phyloP scores from a whole-genome alignment of 2,113 vertebrate species.

The Colinus virginianus region DNA sequence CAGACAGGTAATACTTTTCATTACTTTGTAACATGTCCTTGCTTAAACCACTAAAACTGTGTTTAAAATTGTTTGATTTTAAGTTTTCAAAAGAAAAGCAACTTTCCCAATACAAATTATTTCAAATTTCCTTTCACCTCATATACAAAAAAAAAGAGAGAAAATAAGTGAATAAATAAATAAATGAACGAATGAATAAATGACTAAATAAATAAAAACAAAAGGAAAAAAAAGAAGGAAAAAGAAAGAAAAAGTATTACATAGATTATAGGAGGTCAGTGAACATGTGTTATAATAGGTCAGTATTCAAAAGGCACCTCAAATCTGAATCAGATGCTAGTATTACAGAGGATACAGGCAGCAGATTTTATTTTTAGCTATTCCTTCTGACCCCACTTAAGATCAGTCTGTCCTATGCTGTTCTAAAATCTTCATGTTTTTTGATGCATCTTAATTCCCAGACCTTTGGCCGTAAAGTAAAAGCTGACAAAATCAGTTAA shows the following conservation, averaged over 20 bases:
- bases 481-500: constrained; percentile 66
- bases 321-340: background rate
- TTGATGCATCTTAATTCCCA: constrained; percentile 31
- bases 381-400: constrained; percentile 25
- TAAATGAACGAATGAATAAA: background rate
- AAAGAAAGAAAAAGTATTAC: background rate
- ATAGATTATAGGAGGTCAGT: background rate
- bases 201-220: too few species aligned
- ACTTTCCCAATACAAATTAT: background rate
- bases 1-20: background rate
- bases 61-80: background rate
- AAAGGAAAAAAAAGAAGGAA: accelerated
- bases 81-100: background rate
- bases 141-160: background rate
- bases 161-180: background rate
- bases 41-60: background rate
- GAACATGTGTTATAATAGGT: background rate
- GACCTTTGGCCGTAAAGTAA: constrained; percentile 9
- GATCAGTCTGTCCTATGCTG: constrained; percentile 12
- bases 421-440: constrained; percentile 45
- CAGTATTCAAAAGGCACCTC: background rate
- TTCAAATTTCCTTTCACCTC: background rate
- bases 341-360: background rate
- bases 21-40: background rate
- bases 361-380: constrained; percentile 24